Base-by-base conservation (phyloP, 2,888 invertebrate genomes). In the Halictus ligatus region DNA sequence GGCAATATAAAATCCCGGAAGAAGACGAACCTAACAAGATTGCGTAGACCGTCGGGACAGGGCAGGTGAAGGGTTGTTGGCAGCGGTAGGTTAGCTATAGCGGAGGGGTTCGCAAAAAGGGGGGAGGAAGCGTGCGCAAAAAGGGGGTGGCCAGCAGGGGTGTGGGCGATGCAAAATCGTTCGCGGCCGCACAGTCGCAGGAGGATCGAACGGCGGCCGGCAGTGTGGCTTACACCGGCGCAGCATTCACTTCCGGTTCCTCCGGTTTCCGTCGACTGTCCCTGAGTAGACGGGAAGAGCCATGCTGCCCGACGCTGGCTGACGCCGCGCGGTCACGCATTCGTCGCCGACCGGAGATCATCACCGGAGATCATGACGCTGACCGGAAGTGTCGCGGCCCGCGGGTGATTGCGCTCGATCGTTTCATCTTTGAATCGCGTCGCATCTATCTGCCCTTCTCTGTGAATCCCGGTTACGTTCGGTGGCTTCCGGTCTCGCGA, bases 191-290 rank as follows among this genome's bases (percentile, higher is more conserved):
- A 87, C 88, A 89, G 90, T 85, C 89, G 89, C 91, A 87, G 85
- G 89, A 92, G 91, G 89, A 92, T 92, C 92, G 90, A 92, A 91
- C 40, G 21, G 80, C 75, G 48, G 80, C 78, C 85, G 87, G 83
- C 85, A 92, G 86, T 89, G 67, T 81, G 83, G 15, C 80, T 82
- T 80, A 87, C 75, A 82, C 84, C 85, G 80, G 84, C 85, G 80
- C 80, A 77, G 78, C 85, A 84, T 84, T 86, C 86, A 18, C 85
- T 82, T 83, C 83, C 87, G 71, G 72, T 82, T 72, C 35, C 67
- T 67, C 48, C 77, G 58, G 58, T 58, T 46, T 72, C 54, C 29
- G 46, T 78, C 75, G 75, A n/a, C 50, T 21, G 43, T 18, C 46
- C 29, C 67, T 54, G 46, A 6, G 71, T 46, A 29, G 18, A 29